Base-by-base conservation (phyloP, 2,797 vertebrate genomes). In the Tokudaia muenninki region DNA sequence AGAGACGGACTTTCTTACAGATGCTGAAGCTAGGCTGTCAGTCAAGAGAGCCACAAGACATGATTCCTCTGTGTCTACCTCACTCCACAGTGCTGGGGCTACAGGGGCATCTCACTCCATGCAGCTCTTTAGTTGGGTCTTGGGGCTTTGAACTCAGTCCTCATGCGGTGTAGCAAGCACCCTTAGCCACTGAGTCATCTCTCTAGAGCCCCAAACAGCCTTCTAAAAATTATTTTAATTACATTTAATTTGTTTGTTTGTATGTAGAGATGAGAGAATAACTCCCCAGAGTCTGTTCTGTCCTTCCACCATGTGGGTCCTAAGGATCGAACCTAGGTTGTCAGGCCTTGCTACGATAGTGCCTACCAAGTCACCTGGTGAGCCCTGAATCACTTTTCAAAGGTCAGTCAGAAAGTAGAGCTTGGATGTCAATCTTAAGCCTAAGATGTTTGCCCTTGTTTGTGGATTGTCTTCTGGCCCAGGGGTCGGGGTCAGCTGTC, bases 401-500 rank as follows among this genome's bases (percentile, higher is more conserved):
- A 92, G 82, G 44, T 8, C 83, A 91, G 37, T 24, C 50, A 88
- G 79, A 21, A 63, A 86, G 67, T 7, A 29, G 82, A 57, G 19
- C 70, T 65, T 37, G 26, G 65, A 41, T 52, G 26, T 59, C 80
- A 74, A 24, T 77, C 83, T 63, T 92, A 63, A 61, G 59, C 87
- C 75, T 65, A 65, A 90, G 67, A 82, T 59, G 59, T 47, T 79
- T 87, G 61, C 31, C 86, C 44, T 57, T 82, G n/a, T 41, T 26
- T 24, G 47, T 6, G 22, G 91, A 65, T 12, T 44, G n/a, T 67
- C 81, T 26, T 87, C 83, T 55, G 61, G 88, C 72, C 55, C 70
- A 50, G 44, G 44, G 79, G 26, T 65, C 50, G 81, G 94, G 59
- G 47, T 52, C 50, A 91, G 61, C 31, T 92, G 83, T 50, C n/a